These are phyloP conservation scores for Phocides pigmalion DNA, from an alignment of 1,140 invertebrate species.

Conservation along the genomic window DNA sequence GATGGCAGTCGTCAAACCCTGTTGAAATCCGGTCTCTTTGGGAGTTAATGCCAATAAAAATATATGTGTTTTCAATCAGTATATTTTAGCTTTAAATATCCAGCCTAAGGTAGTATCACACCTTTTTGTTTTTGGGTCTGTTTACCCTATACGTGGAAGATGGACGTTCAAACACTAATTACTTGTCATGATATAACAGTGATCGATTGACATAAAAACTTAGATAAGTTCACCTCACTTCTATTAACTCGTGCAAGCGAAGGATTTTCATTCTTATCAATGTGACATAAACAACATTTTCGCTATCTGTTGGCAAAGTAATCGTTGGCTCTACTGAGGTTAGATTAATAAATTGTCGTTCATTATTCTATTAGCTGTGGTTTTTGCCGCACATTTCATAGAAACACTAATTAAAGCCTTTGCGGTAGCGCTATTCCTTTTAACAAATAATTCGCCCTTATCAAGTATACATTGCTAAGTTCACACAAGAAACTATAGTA, in stretches of 20 bases:
- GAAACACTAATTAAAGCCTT: not conserved
- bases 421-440: not conserved
- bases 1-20: no score
- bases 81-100: no score
- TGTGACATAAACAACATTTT: conserved; percentile 8
- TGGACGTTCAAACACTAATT: not conserved
- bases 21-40: no score
- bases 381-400: not conserved
- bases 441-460: not conserved
- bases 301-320: not conserved
- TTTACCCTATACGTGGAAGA: not conserved
- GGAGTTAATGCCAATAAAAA: no score
- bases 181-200: not conserved
- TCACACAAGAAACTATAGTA: no score
- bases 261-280: conserved; percentile 2
- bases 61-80: no score
- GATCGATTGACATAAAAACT: conserved; percentile 31
- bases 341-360: conserved; percentile 9
- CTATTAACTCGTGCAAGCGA: not conserved
- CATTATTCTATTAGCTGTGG: conserved; percentile 2
- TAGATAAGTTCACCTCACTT: not conserved
- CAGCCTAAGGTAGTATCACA: no score
- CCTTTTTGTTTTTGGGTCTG: not conserved
- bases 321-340: not conserved
- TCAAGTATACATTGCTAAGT: no score